A percentile compares a stretch with the other conserved stretches of the same genome.
Conservation (phyloP, 2,797 vertebrate species). For the Brachyrhaphis roseni region DNA sequence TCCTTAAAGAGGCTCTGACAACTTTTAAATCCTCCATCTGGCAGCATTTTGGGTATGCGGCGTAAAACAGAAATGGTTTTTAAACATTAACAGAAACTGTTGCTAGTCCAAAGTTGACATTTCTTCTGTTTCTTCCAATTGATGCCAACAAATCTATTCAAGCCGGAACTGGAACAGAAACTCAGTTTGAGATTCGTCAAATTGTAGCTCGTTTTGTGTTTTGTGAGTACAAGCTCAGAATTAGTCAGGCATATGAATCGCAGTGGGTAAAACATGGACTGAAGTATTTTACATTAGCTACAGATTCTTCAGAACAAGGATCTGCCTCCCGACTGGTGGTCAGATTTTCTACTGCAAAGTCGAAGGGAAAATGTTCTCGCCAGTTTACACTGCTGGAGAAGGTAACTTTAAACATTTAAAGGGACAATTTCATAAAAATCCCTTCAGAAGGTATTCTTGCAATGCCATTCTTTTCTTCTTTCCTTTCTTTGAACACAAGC, state of each 20-base stretch:
- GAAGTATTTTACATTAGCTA: background rate
- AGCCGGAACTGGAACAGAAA: background rate
- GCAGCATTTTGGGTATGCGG: background rate
- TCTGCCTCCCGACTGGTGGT: background rate
- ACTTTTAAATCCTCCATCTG: background rate
- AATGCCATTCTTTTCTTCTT: background rate
- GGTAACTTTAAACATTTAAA: background rate
- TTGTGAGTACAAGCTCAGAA: background rate
- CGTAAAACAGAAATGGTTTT: background rate
- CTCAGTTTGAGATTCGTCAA: background rate
- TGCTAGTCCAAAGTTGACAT: no score
- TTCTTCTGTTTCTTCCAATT: no score
- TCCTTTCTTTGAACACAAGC: background rate
- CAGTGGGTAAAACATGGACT: background rate
- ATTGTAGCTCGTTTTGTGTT: background rate
- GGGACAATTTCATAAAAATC: background rate
- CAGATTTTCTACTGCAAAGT: background rate
- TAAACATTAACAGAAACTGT: no score
- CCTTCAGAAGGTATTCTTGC: background rate
- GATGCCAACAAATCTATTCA: background rate
- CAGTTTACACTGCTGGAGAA: background rate
- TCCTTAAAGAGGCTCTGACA: background rate
- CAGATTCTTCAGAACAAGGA: background rate
- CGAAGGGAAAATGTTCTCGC: background rate
- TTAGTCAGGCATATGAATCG: no score